These are phyloP conservation scores for Aelia acuminata DNA, from an alignment of 2,888 invertebrate species.

Conservation along the genomic window DNA sequence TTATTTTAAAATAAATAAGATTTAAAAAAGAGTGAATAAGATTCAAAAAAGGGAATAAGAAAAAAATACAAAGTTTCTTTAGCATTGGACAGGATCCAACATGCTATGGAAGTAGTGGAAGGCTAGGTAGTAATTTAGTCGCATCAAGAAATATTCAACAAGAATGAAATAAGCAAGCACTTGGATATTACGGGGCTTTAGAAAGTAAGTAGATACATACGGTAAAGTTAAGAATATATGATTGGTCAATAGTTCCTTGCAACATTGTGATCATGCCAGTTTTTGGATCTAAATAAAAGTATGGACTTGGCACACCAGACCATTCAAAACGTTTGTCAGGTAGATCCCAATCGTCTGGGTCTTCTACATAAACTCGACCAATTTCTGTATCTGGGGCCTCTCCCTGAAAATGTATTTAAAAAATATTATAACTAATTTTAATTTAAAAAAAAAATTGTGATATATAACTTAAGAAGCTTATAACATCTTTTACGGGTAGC, in stretches of 20 bases:
- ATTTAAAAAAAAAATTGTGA: too few species aligned
- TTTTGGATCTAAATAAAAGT: conserved; percentile 81
- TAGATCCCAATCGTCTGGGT: conserved; percentile 97
- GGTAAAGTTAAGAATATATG: conserved; percentile 81
- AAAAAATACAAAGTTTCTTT: too few species aligned
- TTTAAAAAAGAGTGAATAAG: too few species aligned
- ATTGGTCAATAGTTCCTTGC: conserved; percentile 81
- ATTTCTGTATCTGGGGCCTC: conserved; percentile 85
- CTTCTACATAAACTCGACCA: conserved; percentile 93
- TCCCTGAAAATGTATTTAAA: conserved; percentile 72
- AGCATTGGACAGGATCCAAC: too few species aligned
- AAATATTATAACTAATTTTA: conserved; percentile 12
- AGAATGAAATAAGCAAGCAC: background rate
- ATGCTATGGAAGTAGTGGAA: too few species aligned
- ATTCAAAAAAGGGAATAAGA: too few species aligned
- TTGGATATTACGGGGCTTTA: too few species aligned
- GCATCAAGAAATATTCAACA: background rate
- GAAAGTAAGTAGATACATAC: conserved; percentile 70
- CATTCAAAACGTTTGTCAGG: conserved; percentile 90
- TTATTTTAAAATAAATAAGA: too few species aligned
- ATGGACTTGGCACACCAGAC: conserved; percentile 74
- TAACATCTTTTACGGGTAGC: too few species aligned
- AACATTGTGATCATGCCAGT: conserved; percentile 92
- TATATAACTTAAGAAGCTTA: too few species aligned
- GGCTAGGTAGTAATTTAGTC: too few species aligned